A percentile compares a stretch with the other conserved stretches of the same genome.
phyloP scores from a whole-genome alignment of 2,888 invertebrate genomes.

The Rhopalosiphum nymphaeae region DNA sequence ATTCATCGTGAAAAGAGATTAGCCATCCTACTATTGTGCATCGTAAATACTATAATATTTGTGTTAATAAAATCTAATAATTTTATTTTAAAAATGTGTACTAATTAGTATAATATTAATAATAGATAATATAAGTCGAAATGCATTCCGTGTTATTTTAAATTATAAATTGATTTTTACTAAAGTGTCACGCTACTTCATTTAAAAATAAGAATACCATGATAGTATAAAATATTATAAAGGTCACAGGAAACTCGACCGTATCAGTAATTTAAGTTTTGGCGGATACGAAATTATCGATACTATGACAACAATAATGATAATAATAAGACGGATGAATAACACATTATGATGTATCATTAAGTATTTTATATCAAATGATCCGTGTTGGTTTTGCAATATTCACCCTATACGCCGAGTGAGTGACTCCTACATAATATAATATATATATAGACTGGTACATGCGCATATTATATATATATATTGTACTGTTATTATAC shows the following conservation, averaged over 20 bases:
- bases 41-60: no score
- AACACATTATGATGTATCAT: not conserved
- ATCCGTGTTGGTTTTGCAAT: conserved; percentile 34
- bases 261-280: not conserved
- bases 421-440: not conserved
- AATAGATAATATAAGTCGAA: not conserved
- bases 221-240: not conserved
- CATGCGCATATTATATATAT: not conserved
- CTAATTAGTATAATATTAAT: not conserved
- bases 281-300: not conserved
- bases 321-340: not conserved
- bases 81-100: not conserved
- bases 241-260: not conserved
- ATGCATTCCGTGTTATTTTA: not conserved
- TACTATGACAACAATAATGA: not conserved
- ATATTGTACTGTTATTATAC: not conserved
- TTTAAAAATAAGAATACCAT: not conserved
- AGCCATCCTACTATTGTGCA: not conserved
- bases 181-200: not conserved
- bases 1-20: not conserved
- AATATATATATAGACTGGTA: not conserved
- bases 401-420: not conserved
- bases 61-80: not conserved
- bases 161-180: not conserved
- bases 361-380: conserved; percentile 41